Conservation (phyloP, 2,797 vertebrate genomes). For the Gastrophryne carolinensis region DNA sequence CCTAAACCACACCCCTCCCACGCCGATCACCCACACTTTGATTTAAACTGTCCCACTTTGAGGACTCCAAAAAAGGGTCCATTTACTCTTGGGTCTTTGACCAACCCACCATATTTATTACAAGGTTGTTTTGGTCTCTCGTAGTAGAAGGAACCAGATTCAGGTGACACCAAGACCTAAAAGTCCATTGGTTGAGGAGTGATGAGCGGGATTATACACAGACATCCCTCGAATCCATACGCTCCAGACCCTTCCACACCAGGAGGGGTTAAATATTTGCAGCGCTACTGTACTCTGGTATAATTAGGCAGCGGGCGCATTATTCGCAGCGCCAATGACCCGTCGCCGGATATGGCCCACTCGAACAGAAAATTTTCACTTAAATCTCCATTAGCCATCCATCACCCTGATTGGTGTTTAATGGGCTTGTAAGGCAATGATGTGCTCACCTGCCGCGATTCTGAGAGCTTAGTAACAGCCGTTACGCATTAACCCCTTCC, state of each 20-base stretch:
- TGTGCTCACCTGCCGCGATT: neutral
- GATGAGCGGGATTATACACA: neutral
- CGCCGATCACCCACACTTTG: no score
- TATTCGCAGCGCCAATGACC: neutral
- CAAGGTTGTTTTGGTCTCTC: neutral
- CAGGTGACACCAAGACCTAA: neutral
- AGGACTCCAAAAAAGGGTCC: neutral
- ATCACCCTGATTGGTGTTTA: slow-evolving; percentile 23
- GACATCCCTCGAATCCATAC: neutral
- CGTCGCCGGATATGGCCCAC: neutral
- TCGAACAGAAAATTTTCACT: slow-evolving; percentile 9
- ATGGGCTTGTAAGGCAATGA: slow-evolving; percentile 10
- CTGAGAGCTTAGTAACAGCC: neutral
- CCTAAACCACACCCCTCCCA: no score
- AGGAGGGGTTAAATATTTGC: neutral
- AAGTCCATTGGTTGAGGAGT: neutral
- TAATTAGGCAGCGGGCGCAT: neutral
- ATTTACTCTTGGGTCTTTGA: neutral
- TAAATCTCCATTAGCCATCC: slow-evolving; percentile 20
- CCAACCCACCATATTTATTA: neutral
- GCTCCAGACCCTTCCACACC: neutral
- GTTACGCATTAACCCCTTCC: slow-evolving; percentile 4
- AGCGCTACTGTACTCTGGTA: neutral
- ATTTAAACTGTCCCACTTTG: no score
- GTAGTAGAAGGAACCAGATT: neutral